A percentile compares a stretch with the other conserved stretches of the same genome.
These are phyloP conservation scores for Eurytoma adleriae DNA, from an alignment of 2,888 invertebrate genomes.

Conservation along the genomic window DNA sequence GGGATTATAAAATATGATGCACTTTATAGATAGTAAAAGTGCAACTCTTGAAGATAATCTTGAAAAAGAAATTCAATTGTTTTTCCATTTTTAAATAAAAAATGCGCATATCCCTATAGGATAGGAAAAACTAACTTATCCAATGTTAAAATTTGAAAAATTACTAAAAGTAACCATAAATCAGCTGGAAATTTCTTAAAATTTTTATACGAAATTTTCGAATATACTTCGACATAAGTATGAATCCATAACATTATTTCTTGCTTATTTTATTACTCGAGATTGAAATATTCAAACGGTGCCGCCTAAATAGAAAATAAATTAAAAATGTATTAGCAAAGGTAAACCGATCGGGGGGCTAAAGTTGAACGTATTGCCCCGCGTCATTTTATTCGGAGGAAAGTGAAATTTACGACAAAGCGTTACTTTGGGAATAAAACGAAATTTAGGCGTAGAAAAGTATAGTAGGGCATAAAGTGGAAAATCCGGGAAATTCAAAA, in stretches of 20 bases:
- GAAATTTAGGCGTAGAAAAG: constrained; percentile 45
- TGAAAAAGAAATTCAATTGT: no score
- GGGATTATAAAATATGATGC: no score
- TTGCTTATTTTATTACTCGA: no score
- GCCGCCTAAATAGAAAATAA: background rate
- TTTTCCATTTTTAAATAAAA: no score
- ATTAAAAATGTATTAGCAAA: background rate
- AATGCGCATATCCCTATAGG: no score
- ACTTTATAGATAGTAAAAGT: no score
- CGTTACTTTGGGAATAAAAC: constrained; percentile 39
- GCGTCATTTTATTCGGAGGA: constrained; percentile 13
- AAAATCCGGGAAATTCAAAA: constrained; percentile 54
- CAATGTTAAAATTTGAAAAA: no score
- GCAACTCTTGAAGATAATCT: no score
- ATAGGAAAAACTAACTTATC: no score
- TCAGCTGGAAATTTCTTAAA: no score
- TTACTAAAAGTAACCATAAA: no score
- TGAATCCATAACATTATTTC: no score
- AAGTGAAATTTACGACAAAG: constrained; percentile 31
- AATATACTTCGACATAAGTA: background rate
- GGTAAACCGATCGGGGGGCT: background rate
- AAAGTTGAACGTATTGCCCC: constrained; percentile 4
- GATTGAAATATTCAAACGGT: background rate
- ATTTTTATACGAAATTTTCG: background rate
- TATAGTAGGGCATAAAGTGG: constrained; percentile 49